These are phyloP conservation scores for Drosophila bipectinata DNA, from an alignment of 1,140 invertebrate genomes.

Conservation along the genomic window DNA sequence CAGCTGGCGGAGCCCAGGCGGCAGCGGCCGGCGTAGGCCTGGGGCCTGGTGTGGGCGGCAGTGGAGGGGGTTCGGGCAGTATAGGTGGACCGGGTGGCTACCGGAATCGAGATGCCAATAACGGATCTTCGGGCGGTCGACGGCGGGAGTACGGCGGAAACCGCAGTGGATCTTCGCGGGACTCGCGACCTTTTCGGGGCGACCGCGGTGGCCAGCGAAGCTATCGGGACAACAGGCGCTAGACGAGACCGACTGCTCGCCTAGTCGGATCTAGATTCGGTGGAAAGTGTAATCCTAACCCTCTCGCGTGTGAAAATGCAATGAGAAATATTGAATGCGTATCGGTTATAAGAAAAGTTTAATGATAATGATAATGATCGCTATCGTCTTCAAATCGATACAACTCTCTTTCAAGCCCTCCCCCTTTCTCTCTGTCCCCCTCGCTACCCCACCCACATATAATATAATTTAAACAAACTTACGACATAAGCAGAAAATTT, in stretches of 20 bases:
- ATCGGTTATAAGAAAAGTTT: conserved; percentile 41
- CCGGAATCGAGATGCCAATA: conserved; percentile 68
- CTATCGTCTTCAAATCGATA: conserved; percentile 54
- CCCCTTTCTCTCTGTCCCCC: conserved; percentile 37
- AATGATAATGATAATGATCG: conserved; percentile 19
- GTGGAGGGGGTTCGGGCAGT: conserved; percentile 15
- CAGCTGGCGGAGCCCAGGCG: conserved; percentile 15
- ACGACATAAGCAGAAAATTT: conserved; percentile 66
- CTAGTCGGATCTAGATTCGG: conserved; percentile 33
- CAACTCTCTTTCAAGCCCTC: conserved; percentile 53
- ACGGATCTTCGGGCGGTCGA: conserved; percentile 66
- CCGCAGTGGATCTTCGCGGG: conserved; percentile 67
- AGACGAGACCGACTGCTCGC: conserved; percentile 21
- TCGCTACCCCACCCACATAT: conserved; percentile 25
- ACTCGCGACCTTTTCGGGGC: conserved; percentile 70
- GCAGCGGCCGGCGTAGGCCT: conserved; percentile 21
- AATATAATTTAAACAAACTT: conserved; percentile 72
- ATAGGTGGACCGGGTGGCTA: conserved; percentile 42
- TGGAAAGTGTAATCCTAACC: conserved; percentile 63
- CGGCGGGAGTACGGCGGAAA: conserved; percentile 70
- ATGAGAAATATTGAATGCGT: conserved; percentile 31
- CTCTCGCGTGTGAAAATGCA: conserved; percentile 52
- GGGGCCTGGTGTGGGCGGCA: conserved; percentile 28
- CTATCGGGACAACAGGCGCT: conserved; percentile 73
- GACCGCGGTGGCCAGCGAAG: conserved; percentile 71